Base-by-base conservation (phyloP, 2,113 vertebrate species). In the Semnopithecus entellus region DNA sequence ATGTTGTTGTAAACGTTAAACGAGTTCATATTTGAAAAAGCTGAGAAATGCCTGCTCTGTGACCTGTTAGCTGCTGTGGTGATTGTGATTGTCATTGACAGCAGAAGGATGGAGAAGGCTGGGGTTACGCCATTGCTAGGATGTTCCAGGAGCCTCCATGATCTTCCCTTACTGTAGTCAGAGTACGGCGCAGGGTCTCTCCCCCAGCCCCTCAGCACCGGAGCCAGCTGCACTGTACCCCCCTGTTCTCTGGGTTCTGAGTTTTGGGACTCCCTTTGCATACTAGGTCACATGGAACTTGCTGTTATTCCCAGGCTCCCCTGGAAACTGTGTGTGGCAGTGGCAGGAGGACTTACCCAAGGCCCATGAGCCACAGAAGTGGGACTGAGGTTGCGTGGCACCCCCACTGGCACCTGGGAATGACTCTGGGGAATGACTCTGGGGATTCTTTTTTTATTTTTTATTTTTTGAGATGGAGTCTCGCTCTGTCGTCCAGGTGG, bases 151-250 rank as follows among this genome's bases (percentile, higher is more conserved):
- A 52, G 76, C 38, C 55, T 25, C 32, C 8, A 6, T 32, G 5
- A 5, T 32, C 43, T 11, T 43, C 59, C 59, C 35, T 11, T 0
- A 0, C 52, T 20, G 0, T 18, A 3, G 48, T 13, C 17, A 57
- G 50, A 17, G 1, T 1, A 5, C 0, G 32, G 40, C 30, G 83
- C 16, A 3, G 48, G 66, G 18, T 35, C 7, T 43, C 22, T 50
- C n/a, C 50, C 73, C 16, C 5, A 0, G 72, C 82, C 66, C 18
- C 32, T 38, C 1, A 0, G 50, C 0, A 0, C 4, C 27, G 20
- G 43, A 85, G 27, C 13, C 0, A 14, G 68, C 80, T 8, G 13
- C 17, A 10, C 32, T 8, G 20, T 2, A 3, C 48, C 30, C n/a
- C 9, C 45, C 1, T 5, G 7, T 2, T 40, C 23, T 59, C 40